Evolutionary conservation across 2,113 vertebrate species (phyloP).

Genomic region (Numida meleagris): DNA sequence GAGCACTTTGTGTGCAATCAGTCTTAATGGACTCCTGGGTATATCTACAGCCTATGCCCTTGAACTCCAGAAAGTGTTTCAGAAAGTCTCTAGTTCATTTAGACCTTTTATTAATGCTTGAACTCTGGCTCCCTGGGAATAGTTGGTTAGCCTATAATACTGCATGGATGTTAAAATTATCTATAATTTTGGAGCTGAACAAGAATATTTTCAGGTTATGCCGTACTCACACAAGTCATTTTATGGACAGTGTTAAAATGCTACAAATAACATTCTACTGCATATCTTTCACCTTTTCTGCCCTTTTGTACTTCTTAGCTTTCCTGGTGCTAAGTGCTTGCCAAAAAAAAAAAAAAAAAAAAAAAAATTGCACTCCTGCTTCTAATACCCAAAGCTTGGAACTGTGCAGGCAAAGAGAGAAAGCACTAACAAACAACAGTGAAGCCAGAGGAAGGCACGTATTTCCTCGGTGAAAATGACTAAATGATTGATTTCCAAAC

Average conservation of each 20-base stretch:
- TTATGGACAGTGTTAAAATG: not conserved
- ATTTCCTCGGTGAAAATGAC: not conserved
- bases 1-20: not conserved
- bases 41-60: not conserved
- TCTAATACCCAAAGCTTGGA: not conserved
- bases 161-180: not conserved
- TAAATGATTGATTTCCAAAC: not conserved
- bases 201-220: not conserved
- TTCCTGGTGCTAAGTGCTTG: not conserved
- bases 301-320: not conserved
- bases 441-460: not conserved
- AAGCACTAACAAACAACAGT: not conserved
- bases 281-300: not conserved
- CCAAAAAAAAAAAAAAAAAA: not conserved
- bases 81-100: not conserved
- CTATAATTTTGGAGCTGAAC: not conserved
- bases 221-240: fast-evolving
- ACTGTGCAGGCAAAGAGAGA: not conserved
- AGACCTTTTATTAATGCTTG: not conserved
- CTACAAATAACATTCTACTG: not conserved
- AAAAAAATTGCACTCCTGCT: not conserved
- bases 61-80: not conserved
- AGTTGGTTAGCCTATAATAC: not conserved
- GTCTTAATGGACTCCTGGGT: not conserved
- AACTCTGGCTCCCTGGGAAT: not conserved